phyloP scores from a whole-genome alignment of 2,888 invertebrate species.

The Seladonia tumulorum region DNA sequence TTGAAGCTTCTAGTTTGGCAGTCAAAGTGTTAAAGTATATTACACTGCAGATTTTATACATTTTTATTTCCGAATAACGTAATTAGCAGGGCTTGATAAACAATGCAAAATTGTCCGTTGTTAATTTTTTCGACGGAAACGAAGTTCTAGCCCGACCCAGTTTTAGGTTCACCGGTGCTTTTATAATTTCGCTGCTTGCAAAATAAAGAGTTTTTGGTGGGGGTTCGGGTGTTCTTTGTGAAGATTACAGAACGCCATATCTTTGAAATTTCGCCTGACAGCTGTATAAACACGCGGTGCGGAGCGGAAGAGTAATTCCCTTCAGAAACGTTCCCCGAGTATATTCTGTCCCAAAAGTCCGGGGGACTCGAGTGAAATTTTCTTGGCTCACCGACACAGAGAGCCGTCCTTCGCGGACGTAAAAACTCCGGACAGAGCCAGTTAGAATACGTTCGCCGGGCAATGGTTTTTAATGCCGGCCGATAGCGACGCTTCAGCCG shows the following conservation, averaged over 20 bases:
- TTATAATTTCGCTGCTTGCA: not conserved
- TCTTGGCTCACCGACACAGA: not conserved
- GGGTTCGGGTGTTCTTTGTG: not conserved
- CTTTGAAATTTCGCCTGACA: not conserved
- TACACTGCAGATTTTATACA: too few species aligned
- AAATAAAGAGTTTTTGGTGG: not conserved
- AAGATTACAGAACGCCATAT: not conserved
- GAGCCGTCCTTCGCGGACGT: not conserved
- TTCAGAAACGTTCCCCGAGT: not conserved
- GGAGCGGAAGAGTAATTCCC: not conserved
- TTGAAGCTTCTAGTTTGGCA: too few species aligned
- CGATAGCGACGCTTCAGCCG: conserved; percentile 3
- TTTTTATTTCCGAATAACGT: too few species aligned
- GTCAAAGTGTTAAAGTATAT: too few species aligned
- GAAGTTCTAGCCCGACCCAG: not conserved
- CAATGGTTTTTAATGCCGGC: conserved; percentile 36
- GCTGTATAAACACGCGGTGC: not conserved
- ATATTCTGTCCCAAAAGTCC: not conserved
- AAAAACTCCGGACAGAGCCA: conserved; percentile 20
- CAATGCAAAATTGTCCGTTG: not conserved
- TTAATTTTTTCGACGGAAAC: not conserved
- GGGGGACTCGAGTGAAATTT: not conserved
- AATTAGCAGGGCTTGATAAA: not conserved
- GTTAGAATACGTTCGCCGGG: conserved; percentile 12
- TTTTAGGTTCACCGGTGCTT: not conserved